A percentile compares a stretch with the other conserved stretches of the same genome.
Conservation (phyloP, 2,797 vertebrate genomes). For the Sebastes iracundus region DNA sequence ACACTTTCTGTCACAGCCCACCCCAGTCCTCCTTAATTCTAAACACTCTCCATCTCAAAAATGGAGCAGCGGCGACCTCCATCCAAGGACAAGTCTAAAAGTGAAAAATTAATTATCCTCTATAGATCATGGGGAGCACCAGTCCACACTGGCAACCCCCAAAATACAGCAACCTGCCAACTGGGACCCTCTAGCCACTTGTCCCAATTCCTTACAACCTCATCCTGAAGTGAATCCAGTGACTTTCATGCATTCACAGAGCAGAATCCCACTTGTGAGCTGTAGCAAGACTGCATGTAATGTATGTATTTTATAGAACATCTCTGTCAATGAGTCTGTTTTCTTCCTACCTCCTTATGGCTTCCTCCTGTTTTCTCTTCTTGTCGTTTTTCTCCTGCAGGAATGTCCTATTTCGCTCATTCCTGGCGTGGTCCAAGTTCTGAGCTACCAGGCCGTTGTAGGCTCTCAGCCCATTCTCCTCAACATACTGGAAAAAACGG, state of each 20-base stretch:
- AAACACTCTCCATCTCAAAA: slow-evolving; percentile 45
- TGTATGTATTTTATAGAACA: not conserved
- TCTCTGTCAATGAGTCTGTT: not conserved
- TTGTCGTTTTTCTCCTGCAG: slow-evolving; percentile 98
- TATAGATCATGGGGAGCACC: slow-evolving; percentile 49
- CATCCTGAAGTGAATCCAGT: slow-evolving; percentile 44
- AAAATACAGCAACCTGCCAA: slow-evolving; percentile 68
- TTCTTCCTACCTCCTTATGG: slow-evolving; percentile 92
- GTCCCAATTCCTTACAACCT: slow-evolving; percentile 65
- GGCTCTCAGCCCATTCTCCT: slow-evolving; percentile 96
- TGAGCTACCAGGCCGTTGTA: slow-evolving; percentile 95
- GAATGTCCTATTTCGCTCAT: slow-evolving; percentile 94
- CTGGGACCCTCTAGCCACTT: slow-evolving; percentile 63
- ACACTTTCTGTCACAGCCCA: slow-evolving; percentile 4
- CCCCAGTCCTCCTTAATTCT: slow-evolving; percentile 10
- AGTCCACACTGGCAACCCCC: slow-evolving; percentile 52
- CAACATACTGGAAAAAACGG: slow-evolving; percentile 96
- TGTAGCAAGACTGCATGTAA: not conserved
- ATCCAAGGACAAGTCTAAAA: slow-evolving; percentile 74
- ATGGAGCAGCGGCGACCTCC: slow-evolving; percentile 67
- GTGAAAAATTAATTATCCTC: slow-evolving; percentile 78
- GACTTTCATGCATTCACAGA: slow-evolving; percentile 25
- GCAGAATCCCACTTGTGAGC: not conserved
- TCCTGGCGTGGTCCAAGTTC: slow-evolving; percentile 94
- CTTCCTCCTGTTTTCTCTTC: slow-evolving; percentile 96